Evolutionary conservation across 2,113 vertebrate species (phyloP), one percentile per base, ranked within the genome.

Genomic region (Pseudonaja textilis): DNA sequence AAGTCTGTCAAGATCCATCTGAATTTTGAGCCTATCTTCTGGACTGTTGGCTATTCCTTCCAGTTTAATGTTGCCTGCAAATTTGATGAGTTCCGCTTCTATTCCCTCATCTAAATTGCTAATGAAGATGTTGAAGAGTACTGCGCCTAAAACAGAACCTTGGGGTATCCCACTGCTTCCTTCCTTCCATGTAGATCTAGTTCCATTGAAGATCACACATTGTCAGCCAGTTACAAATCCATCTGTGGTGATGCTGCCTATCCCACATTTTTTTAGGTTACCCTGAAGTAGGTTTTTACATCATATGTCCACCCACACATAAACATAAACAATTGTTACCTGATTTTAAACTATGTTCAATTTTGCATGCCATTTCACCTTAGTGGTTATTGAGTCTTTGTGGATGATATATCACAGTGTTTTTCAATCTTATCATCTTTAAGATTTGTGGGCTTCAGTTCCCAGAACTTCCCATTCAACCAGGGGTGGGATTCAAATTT

Each of bases 361-460:
- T 34, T 93, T 87, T 16, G 3, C 20, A 47, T 94, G 91, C 85
- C 90, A 29, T 93, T 93, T 95, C 25, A 90, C 85, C 92, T 92
- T 88, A 57, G 11, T 26, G n/a, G 1, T 0, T 0, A 39, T 26
- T 69, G 39, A 22, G 69, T 39, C 50, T 69, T 85, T 85, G 52
- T 47, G 22, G 2, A 81, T 81, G n/a, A 81, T 20, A 81, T 7
- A 20, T 16, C 34, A 39, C 34, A 20, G 69, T 81, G 69, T 81
- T 81, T 81, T 34, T 39, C 16, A 81, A 81, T 22, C 18, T 81
- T 81, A 18, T 39, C 18, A 81, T 20, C 69, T 81, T 39, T 39
- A 81, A 81, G 69, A 39, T 20, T 34, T 81, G 69, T 81, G 69
- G 34, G 39, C 6, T 81, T 81, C 34, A 81, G 2, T 81, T 81